These are phyloP conservation scores for Sorex araneus DNA, from an alignment of 2,113 vertebrate species.

Conservation along the genomic window DNA sequence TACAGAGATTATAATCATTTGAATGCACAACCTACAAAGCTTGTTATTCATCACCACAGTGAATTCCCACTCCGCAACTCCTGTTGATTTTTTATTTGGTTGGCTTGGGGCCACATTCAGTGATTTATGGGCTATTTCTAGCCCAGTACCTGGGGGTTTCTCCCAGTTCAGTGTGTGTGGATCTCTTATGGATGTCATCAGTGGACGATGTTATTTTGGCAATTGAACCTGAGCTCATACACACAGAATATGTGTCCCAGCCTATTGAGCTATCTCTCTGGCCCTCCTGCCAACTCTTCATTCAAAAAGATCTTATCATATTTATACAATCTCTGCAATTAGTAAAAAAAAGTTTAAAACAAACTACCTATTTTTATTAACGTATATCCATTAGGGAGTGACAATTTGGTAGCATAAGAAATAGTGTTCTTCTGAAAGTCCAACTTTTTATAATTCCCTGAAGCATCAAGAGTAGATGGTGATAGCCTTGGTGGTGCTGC, in stretches of 20 bases:
- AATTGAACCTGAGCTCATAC: too few species aligned
- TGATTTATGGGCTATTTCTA: too few species aligned
- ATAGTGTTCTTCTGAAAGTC: background rate
- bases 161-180: too few species aligned
- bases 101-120: background rate
- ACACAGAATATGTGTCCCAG: too few species aligned
- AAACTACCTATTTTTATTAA: background rate
- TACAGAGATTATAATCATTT: background rate
- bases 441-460: conserved; percentile 1
- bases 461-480: background rate
- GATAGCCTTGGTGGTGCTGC: background rate
- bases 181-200: too few species aligned
- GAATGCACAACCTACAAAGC: background rate
- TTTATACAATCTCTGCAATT: background rate
- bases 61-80: background rate
- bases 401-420: conserved; percentile 14
- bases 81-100: conserved; percentile 10
- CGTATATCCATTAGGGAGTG: background rate
- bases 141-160: too few species aligned
- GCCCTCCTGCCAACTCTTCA: too few species aligned
- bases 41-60: background rate
- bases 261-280: too few species aligned
- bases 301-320: background rate
- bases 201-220: too few species aligned
- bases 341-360: background rate